phyloP scores from a whole-genome alignment of 1,140 invertebrate species.

The Zaprionus capensis region DNA sequence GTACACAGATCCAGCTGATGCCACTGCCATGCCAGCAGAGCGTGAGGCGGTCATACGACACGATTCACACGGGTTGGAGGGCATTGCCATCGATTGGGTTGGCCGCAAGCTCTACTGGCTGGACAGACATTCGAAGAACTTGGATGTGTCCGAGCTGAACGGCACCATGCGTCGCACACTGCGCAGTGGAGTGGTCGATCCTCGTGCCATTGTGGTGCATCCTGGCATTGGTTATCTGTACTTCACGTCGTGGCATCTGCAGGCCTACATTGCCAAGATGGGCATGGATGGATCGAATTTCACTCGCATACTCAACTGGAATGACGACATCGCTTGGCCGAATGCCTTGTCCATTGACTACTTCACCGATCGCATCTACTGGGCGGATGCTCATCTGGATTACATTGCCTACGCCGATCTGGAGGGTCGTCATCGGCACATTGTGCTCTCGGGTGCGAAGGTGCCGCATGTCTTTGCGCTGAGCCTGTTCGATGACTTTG shows the following conservation, averaged over 20 bases:
- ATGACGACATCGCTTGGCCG: slow-evolving; percentile 98
- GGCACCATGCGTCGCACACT: slow-evolving; percentile 96
- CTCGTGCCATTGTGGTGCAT: slow-evolving; percentile 96
- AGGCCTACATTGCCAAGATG: slow-evolving; percentile 98
- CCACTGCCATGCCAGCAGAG: slow-evolving; percentile 71
- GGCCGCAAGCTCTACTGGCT: slow-evolving; percentile 98
- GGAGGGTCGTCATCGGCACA: slow-evolving; percentile 93
- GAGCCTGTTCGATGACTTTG: slow-evolving; percentile 95
- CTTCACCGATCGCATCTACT: slow-evolving; percentile 97
- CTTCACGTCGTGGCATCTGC: slow-evolving; percentile 98
- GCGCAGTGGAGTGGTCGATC: slow-evolving; percentile 94
- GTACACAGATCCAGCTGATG: slow-evolving; percentile 84
- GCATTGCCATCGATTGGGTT: slow-evolving; percentile 98
- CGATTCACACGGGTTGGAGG: slow-evolving; percentile 97
- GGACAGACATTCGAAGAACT: slow-evolving; percentile 97
- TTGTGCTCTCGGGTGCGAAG: slow-evolving; percentile 90
- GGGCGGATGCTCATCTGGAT: slow-evolving; percentile 99
- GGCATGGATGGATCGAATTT: slow-evolving; percentile 98
- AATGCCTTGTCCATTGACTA: slow-evolving; percentile 99
- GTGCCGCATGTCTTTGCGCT: slow-evolving; percentile 98
- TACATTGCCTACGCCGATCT: slow-evolving; percentile 97
- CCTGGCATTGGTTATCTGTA: slow-evolving; percentile 97
- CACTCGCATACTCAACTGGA: slow-evolving; percentile 94
- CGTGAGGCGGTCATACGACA: slow-evolving; percentile 95
- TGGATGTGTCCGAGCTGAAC: slow-evolving; percentile 96